Base-by-base conservation (phyloP, 1,140 invertebrate genomes). In the Drosophila busckii region DNA sequence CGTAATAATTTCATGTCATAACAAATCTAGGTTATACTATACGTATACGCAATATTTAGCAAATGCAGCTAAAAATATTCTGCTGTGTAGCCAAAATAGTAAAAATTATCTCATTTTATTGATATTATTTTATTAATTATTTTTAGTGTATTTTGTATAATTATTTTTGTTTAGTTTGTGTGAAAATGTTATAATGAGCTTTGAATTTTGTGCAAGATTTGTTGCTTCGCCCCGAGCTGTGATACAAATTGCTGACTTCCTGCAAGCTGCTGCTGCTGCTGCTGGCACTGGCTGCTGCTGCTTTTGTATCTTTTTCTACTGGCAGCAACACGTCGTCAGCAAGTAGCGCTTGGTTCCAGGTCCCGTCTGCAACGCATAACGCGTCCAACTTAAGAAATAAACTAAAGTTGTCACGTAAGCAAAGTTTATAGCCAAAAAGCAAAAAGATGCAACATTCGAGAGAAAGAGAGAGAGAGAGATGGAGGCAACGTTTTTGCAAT, bases 1-100 rank as follows among this genome's bases (percentile, higher is more conserved):
- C 73, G 80, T 80, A 84, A 84, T 84, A 84, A 84, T 84, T 84
- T 84, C 75, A 80, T 80, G 73, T 82, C 73, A 80, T 61, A 80
- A 73, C 73, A 80, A 80, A 80, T 84, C 80, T 84, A 56, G 80
- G 80, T 80, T 84, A 84, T 58, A 34, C 58, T 31, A 25, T 40
- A 32, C 32, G 29, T 54, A 61, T 65, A 66, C 55, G 40, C 70
- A 38, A 32, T 61, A 44, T 61, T 50, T 17, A 19, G n/a, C n/a
- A n/a, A n/a, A n/a, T n/a, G n/a, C n/a, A n/a, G n/a, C n/a, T n/a
- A n/a, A n/a, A n/a, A n/a, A n/a, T n/a, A n/a, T n/a, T n/a, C n/a
- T n/a, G n/a, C n/a, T n/a, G n/a, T n/a, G n/a, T n/a, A n/a, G n/a
- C n/a, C n/a, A n/a, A n/a, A n/a, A n/a, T n/a, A n/a, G n/a, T n/a